Base-by-base conservation (phyloP, 2,113 vertebrate genomes). In the Sander vitreus region DNA sequence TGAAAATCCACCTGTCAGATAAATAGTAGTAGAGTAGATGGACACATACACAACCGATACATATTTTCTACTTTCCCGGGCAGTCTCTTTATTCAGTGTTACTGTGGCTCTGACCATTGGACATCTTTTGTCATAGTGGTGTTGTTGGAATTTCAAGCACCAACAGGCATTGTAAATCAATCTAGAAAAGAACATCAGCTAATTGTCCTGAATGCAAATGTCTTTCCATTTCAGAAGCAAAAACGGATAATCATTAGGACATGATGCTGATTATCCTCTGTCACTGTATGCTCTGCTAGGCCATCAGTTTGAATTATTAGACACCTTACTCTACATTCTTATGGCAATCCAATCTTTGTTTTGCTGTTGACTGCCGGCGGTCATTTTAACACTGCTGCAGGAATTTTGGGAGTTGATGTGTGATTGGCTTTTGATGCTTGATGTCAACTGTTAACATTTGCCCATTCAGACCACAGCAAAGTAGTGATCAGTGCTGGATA, bases 241-340 rank as follows among this genome's bases (percentile, higher is more conserved):
- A 48, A 53, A 73, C 50, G 54, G 71, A 62, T 79, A 59, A 75
- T 78, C 57, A n/a, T 75, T 50, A 66, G 51, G 33, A 53, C 54
- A 68, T 65, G 33, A 69, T 57, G 63, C 57, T 39, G 53, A 59
- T 27, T 78, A 53, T 74, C 51, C 43, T 64, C 59, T 59, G 33
- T 58, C 23, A 25, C 54, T 63, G 12, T 5, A 47, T 33, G 39
- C 64, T 73, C 43, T 25, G 16, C 47, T 74, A 25, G 7, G 53
- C 45, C 78, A 60, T 80, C 39, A 62, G 3, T 58, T 21, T 63
- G 39, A 73, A 63, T 69, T 21, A 64, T 69, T 23, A 57, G 43
- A 58, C 18, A 57, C 47, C 15, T 65, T 43, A 55, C 15, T 55
- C 51, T 43, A 51, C 25, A 58, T 51, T 30, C 10, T 19, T 12